These are phyloP conservation scores for Pocillopora verrucosa DNA, from an alignment of 64 coral and sea anemone genomes.

Conservation along the genomic window DNA sequence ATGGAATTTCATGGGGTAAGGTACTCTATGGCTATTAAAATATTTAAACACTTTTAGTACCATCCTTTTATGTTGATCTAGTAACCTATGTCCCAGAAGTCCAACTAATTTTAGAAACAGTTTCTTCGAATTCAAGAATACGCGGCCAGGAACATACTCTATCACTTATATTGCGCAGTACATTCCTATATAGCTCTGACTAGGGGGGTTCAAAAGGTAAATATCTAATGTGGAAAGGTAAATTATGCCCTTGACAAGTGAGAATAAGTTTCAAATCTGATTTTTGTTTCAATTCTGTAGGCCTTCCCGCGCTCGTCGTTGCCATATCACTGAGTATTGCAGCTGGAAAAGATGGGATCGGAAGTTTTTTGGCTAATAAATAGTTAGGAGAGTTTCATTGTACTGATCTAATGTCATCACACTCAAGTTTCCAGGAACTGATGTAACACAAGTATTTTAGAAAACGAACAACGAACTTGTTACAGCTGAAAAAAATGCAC, in stretches of 20 bases:
- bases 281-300: neutral
- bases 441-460: neutral
- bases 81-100: no score
- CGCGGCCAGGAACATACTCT: no score
- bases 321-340: conserved; percentile 15
- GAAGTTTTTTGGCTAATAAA: conserved; percentile 4
- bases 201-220: no score
- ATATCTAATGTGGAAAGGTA: neutral
- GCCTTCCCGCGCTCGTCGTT: conserved; percentile 4
- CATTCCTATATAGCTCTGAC: no score
- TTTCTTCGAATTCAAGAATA: no score
- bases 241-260: neutral
- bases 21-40: no score
- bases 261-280: no score
- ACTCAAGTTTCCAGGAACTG: neutral
- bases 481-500: no score
- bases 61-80: neutral
- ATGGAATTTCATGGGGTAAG: no score
- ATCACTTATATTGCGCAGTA: no score
- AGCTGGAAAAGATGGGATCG: conserved; percentile 3
- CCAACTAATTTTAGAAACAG: no score
- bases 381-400: neutral
- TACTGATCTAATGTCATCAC: neutral
- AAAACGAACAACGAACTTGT: no score
- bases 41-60: neutral